Evolutionary conservation across 2,797 vertebrate species (phyloP), one percentile per base, ranked within the genome.

Genomic region (Poecilia gillii): DNA sequence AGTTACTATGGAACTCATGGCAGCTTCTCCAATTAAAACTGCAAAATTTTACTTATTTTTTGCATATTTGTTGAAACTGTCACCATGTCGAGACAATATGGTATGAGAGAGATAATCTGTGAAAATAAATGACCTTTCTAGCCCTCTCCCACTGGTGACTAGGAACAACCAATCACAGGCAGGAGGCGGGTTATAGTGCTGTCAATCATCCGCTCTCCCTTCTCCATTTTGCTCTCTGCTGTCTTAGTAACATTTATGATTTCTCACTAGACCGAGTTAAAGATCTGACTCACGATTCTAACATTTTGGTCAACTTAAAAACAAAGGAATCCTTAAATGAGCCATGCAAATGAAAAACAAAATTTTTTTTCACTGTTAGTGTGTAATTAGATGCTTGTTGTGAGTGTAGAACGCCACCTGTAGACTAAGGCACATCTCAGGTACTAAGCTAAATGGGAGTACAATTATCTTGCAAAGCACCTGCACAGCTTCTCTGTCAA

Each of bases 401-500:
- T 28, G 39, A 73, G 45, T 9, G 14, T 57, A 7, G 43, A 59
- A 73, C 25, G 64, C 43, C 43, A 51, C 51, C 66, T 73, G 6
- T 8, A 78, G 47, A 45, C 41, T 62, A 74, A 47, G 64, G 70
- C 78, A 78, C 41, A 74, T 83, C 80, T 75, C 77, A 77, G 59
- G 14, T 43, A 70, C 53, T 41, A 77, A 84, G 71, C 70, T 68
- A 79, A 88, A 77, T 72, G 66, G 78, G 46, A 79, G 41, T 79
- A 39, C 46, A 86, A 85, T 86, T 83, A 81, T 75, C 47, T 9
- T 41, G 73, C 33, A 3, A 25, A 4, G 49, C 77, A 74, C 74
- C 77, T 80, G 66, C 81, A 75, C 12, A 1, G 45, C 76, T 84
- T 82, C 74, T 79, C 78, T 8, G 6, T 83, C 84, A 88, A 81